Evolutionary conservation across 1,140 invertebrate genomes (phyloP).

Genomic region (fruit fly (Drosophila melanogaster)): Release_6_plus_ISO1_MT NC_004354.4:5231001-5231500

Average conservation of each 20-base stretch:
- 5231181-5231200: constrained; percentile 4
- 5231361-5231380: constrained; percentile 38
- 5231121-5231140: constrained; percentile 38
- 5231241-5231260: constrained; percentile 44
- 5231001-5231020: constrained; percentile 55
- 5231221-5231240: constrained; percentile 44
- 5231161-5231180: constrained; percentile 29
- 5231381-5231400: constrained; percentile 47
- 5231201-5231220: constrained; percentile 27
- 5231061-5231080: constrained; percentile 17
- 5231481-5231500: constrained; percentile 12
- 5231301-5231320: constrained; percentile 79
- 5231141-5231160: constrained; percentile 37
- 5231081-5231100: constrained; percentile 35
- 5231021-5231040: constrained; percentile 37
- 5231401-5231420: constrained; percentile 32
- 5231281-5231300: constrained; percentile 78
- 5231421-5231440: constrained; percentile 38
- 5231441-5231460: constrained; percentile 29
- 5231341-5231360: constrained; percentile 39
- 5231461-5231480: constrained; percentile 20
- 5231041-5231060: constrained; percentile 30
- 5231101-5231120: constrained; percentile 23
- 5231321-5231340: constrained; percentile 48
- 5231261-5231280: constrained; percentile 48